Evolutionary conservation across 2,113 vertebrate genomes (phyloP).

Genomic region (Acrocephalus kingi): DNA sequence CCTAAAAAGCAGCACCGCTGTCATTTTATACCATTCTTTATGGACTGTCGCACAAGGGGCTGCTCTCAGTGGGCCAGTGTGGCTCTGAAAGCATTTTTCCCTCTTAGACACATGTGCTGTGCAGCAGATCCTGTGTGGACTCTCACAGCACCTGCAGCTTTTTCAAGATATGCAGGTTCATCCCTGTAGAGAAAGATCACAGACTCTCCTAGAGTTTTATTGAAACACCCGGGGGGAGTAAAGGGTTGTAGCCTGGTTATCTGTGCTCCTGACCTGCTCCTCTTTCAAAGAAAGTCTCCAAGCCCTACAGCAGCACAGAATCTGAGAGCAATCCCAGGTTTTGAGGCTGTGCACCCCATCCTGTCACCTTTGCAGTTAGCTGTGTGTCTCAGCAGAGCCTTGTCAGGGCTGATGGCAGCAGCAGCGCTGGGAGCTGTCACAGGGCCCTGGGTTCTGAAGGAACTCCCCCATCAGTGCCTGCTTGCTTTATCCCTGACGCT

Average conservation of each 20-base stretch:
- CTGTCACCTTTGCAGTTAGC: background rate
- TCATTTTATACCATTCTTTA: background rate
- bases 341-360: background rate
- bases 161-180: background rate
- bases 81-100: background rate
- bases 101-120: background rate
- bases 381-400: background rate
- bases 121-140: background rate
- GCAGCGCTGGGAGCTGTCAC: background rate
- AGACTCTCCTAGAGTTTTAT: background rate
- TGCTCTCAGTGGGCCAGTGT: background rate
- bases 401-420: background rate
- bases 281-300: background rate
- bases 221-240: background rate
- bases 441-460: background rate
- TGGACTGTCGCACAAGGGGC: rapidly evolving
- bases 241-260: rapidly evolving
- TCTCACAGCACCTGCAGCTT: background rate
- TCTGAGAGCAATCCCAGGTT: background rate
- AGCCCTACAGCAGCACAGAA: background rate
- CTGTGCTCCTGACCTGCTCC: background rate
- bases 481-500: background rate
- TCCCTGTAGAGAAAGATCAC: background rate
- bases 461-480: background rate
- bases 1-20: background rate